Evolutionary conservation across 2,888 invertebrate species (phyloP).

Genomic region (Dryobotodes eremita): DNA sequence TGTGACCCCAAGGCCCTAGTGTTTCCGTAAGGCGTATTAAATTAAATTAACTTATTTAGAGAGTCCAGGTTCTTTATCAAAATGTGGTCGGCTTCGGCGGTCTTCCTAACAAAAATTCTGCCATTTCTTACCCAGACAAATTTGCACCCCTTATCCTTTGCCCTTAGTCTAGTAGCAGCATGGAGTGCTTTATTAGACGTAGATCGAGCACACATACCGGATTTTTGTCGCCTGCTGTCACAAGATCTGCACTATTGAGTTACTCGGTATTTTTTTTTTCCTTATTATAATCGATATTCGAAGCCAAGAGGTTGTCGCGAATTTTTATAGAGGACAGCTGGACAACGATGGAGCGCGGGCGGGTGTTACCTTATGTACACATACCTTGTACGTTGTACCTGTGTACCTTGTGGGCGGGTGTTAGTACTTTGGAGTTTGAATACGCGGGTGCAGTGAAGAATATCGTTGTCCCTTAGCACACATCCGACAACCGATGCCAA

Average conservation of each 20-base stretch:
- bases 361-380: too few species aligned
- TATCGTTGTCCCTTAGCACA: neutral
- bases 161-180: conserved; percentile 30
- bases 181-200: conserved; percentile 32
- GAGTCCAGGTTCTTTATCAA: conserved; percentile 16
- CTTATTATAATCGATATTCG: conserved; percentile 10
- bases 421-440: conserved; percentile 1
- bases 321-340: conserved; percentile 8
- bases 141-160: conserved; percentile 35
- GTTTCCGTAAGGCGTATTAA: neutral
- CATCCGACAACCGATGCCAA: conserved; percentile 8
- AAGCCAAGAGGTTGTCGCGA: neutral
- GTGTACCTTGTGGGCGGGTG: neutral
- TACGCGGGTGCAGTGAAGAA: conserved; percentile 1
- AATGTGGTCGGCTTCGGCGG: neutral
- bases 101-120: neutral
- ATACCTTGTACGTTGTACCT: too few species aligned
- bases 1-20: too few species aligned
- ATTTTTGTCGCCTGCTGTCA: neutral
- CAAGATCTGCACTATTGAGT: conserved; percentile 25
- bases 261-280: conserved; percentile 10
- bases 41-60: conserved; percentile 10
- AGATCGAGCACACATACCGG: conserved; percentile 37
- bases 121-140: conserved; percentile 42
- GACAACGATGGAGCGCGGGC: conserved; percentile 6